Percentiles rank a stretch among this genome's conserved stretches.
Conservation (phyloP, 2,797 vertebrate genomes). For the Mallotus villosus region DNA sequence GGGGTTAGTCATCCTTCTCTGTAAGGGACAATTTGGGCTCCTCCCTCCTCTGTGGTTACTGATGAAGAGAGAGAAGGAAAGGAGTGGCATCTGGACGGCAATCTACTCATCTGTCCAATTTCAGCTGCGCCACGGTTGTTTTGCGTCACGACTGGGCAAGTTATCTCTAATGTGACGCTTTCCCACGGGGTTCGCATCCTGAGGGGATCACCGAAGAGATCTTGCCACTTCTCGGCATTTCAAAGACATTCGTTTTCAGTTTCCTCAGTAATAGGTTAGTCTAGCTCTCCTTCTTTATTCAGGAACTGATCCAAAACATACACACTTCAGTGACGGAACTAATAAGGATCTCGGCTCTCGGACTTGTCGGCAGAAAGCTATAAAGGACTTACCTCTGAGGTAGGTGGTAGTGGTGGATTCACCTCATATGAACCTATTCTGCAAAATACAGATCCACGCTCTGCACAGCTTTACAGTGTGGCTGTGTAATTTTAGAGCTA, state of each 20-base stretch:
- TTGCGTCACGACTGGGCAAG: background rate
- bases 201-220: background rate
- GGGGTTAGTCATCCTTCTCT: background rate
- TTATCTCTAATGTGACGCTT: background rate
- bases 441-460: too few relatives aligned
- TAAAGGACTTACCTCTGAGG: background rate
- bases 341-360: background rate
- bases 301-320: background rate
- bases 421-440: background rate
- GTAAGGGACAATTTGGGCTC: background rate
- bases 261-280: background rate
- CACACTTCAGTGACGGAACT: background rate
- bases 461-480: too few relatives aligned
- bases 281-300: background rate
- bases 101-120: constrained; percentile 2
- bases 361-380: background rate
- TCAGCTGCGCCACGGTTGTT: constrained; percentile 14
- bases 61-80: background rate
- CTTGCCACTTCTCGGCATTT: background rate
- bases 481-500: background rate
- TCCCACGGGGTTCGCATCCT: background rate
- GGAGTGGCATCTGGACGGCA: background rate
- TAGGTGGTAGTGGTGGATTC: background rate
- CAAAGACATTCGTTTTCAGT: background rate
- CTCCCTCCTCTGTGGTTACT: constrained; percentile 1